phyloP scores from a whole-genome alignment of 1,140 invertebrate genomes.

The Zaprionus lachaisei region DNA sequence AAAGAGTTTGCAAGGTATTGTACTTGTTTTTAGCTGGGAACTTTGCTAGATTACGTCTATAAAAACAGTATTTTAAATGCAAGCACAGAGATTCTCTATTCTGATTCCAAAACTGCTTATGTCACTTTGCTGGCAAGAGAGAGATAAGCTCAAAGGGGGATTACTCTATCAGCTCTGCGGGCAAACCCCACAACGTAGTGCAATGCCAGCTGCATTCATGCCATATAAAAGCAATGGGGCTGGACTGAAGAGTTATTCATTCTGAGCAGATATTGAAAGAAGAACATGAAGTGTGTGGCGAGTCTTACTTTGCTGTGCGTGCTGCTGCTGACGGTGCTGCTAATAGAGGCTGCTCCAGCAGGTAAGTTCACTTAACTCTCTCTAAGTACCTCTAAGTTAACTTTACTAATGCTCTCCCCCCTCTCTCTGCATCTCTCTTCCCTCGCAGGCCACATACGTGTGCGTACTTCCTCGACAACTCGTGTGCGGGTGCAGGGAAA shows the following conservation, averaged over 20 bases:
- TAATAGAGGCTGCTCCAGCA: slow-evolving; percentile 19
- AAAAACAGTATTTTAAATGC: background rate
- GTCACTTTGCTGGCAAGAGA: background rate
- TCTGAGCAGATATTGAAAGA: background rate
- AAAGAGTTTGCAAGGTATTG: background rate
- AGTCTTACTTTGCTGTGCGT: slow-evolving; percentile 12
- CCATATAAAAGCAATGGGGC: slow-evolving; percentile 13
- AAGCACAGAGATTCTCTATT: background rate
- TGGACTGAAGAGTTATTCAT: background rate
- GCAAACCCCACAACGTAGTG: background rate
- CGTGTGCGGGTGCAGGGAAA: slow-evolving; percentile 27
- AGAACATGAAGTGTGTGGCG: slow-evolving; percentile 33
- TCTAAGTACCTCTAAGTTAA: too few relatives aligned
- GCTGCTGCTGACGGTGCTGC: slow-evolving; percentile 23
- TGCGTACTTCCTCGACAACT: slow-evolving; percentile 13
- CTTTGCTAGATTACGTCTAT: background rate
- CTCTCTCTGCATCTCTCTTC: background rate
- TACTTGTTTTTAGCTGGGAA: background rate
- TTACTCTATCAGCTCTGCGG: background rate
- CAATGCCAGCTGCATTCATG: background rate
- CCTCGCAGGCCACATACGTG: slow-evolving; percentile 30
- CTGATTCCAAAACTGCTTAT: background rate
- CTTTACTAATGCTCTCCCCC: background rate
- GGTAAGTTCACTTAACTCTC: slow-evolving; percentile 5
- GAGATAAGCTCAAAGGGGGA: background rate